Conservation (phyloP, 2,888 invertebrate species). For the Ceramica pisi region DNA sequence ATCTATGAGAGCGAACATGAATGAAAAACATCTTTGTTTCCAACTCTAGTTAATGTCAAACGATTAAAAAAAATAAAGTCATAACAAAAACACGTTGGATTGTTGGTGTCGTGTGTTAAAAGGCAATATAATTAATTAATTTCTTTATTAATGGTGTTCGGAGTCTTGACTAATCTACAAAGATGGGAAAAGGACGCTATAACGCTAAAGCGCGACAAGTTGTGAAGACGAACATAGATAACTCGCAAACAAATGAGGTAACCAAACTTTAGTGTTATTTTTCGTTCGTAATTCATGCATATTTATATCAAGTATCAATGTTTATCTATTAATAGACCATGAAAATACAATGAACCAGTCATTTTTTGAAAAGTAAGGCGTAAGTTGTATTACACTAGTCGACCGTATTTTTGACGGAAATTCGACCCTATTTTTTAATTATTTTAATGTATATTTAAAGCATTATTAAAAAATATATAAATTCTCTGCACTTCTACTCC, state of each 20-base stretch:
- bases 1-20: no score
- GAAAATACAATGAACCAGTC: no score
- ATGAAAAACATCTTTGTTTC: no score
- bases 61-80: constrained; percentile 69
- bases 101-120: constrained; percentile 11
- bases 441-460: no score
- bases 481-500: no score
- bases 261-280: constrained; percentile 33
- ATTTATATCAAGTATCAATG: not conserved
- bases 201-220: constrained; percentile 95
- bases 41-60: not conserved
- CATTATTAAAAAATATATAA: no score
- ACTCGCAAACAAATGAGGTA: constrained; percentile 93
- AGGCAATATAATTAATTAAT: not conserved
- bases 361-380: not conserved
- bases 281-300: not conserved
- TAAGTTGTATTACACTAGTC: no score
- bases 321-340: not conserved
- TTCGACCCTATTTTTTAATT: no score
- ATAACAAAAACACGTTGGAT: constrained; percentile 75
- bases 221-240: constrained; percentile 93
- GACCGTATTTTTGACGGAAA: no score
- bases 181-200: constrained; percentile 93
- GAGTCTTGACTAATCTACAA: constrained; percentile 13
- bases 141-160: not conserved